These are phyloP conservation scores for Eupithecia centaureata DNA, from an alignment of 2,888 invertebrate species.

Conservation along the genomic window DNA sequence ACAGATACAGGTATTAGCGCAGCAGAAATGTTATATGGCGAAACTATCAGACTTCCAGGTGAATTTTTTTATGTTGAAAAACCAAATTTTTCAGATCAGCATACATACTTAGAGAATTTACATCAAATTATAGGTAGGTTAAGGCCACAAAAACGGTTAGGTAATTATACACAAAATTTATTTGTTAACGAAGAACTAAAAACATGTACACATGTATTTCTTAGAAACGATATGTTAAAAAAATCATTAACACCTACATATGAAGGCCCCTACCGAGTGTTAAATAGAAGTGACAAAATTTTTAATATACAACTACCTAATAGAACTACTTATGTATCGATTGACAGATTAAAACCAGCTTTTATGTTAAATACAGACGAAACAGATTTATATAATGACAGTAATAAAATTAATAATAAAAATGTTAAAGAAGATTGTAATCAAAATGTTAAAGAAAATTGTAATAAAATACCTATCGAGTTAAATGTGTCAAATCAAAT, in stretches of 20 bases:
- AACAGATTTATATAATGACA: no score
- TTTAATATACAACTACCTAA: neutral
- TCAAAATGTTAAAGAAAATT: no score
- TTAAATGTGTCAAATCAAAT: no score
- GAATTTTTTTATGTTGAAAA: neutral
- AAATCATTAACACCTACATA: neutral
- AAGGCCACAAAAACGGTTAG: neutral
- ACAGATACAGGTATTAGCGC: neutral
- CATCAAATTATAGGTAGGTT: neutral
- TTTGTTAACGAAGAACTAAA: neutral
- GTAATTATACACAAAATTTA: neutral
- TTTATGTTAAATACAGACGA: no score
- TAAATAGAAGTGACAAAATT: neutral
- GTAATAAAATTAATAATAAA: no score
- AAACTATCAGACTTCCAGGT: neutral
- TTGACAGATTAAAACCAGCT: neutral
- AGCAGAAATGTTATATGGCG: neutral
- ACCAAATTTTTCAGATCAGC: neutral
- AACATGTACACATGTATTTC: neutral
- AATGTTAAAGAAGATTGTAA: no score
- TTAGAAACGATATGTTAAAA: constrained; percentile 4
- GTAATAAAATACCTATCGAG: no score
- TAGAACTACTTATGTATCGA: neutral
- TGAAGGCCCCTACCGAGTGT: neutral
- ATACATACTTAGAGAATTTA: neutral